Evolutionary conservation across 2,797 vertebrate species (phyloP).

Genomic region (Aythya fuligula): DNA sequence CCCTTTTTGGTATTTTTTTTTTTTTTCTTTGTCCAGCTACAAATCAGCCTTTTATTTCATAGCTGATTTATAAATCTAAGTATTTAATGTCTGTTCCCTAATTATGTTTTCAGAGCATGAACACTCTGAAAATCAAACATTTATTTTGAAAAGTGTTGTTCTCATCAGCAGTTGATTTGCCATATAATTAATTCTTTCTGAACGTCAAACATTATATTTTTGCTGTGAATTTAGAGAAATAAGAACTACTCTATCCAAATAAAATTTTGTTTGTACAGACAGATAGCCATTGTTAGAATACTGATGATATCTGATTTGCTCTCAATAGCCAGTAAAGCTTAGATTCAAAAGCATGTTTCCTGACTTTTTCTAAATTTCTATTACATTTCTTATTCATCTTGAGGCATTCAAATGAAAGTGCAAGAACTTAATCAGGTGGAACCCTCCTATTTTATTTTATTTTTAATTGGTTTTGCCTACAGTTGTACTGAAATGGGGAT

Average conservation of each 20-base stretch:
- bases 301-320: neutral
- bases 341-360: neutral
- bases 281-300: neutral
- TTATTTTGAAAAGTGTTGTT: neutral
- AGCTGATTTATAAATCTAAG: neutral
- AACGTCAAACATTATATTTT: neutral
- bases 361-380: neutral
- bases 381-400: neutral
- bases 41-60: neutral
- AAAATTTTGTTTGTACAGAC: neutral
- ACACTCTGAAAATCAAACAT: neutral
- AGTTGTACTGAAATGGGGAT: neutral
- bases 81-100: neutral
- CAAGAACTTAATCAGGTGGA: neutral
- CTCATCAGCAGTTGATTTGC: neutral
- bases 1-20: neutral
- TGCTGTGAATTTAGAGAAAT: neutral
- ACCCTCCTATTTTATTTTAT: rapidly evolving
- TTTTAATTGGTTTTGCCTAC: neutral
- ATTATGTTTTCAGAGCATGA: neutral
- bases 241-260: neutral
- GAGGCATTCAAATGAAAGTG: neutral
- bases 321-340: neutral
- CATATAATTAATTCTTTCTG: neutral
- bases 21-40: neutral